Conservation (phyloP, 1,140 invertebrate genomes). For the Cherax destructor region DNA sequence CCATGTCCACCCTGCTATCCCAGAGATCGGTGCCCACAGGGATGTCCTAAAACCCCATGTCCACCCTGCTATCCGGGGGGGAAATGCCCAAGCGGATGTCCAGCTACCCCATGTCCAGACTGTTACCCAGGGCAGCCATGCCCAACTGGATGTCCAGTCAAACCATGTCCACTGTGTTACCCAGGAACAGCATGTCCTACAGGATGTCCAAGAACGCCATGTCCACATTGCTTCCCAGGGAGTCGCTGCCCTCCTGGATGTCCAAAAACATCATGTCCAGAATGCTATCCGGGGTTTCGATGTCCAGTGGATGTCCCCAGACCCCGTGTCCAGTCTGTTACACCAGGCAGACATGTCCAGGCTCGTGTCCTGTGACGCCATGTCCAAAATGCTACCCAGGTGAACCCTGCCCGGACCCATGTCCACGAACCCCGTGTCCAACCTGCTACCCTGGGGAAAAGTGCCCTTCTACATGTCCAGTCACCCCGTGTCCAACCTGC, state of each 20-base stretch:
- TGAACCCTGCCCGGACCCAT: conserved; percentile 7
- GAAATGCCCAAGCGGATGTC: conserved; percentile 22
- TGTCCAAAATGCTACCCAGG: conserved; percentile 26
- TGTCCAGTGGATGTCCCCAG: conserved; percentile 1
- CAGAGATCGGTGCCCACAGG: background rate
- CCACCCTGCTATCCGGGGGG: conserved; percentile 23
- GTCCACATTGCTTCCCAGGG: conserved; percentile 19
- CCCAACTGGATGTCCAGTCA: conserved; percentile 20
- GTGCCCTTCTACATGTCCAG: conserved; percentile 16
- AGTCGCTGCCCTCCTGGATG: conserved; percentile 13
- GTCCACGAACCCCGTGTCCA: conserved; percentile 25
- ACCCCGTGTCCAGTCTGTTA: conserved; percentile 13
- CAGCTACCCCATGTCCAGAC: conserved; percentile 13
- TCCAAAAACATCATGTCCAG: conserved; percentile 15
- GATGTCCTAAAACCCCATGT: conserved; percentile 21
- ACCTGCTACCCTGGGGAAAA: conserved; percentile 18
- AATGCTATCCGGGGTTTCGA: background rate
- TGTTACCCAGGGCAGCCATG: conserved; percentile 11
- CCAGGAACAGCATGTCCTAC: background rate
- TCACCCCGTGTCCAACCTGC: conserved; percentile 19
- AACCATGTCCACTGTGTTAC: conserved; percentile 24
- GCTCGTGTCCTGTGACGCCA: background rate
- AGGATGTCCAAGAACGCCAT: conserved; percentile 25
- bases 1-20: conserved; percentile 30
- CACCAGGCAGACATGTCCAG: background rate